Evolutionary conservation across 2,113 vertebrate genomes (phyloP).

Genomic region (Ondatra zibethicus): DNA sequence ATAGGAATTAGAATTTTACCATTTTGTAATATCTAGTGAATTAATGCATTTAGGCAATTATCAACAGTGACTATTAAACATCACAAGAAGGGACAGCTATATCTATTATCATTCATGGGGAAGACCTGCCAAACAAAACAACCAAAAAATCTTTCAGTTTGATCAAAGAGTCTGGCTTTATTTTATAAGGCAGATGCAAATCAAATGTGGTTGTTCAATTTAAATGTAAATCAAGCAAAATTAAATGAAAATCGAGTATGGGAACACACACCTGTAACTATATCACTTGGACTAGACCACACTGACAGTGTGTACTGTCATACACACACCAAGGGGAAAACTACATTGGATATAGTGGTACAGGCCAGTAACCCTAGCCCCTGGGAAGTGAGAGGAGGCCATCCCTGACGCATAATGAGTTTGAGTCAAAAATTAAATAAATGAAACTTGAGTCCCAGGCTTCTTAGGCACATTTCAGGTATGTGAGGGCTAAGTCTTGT

Average conservation of each 20-base stretch:
- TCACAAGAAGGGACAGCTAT: constrained; percentile 34
- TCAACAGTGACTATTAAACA: not conserved
- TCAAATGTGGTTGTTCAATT: constrained; percentile 3
- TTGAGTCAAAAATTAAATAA: constrained; percentile 32
- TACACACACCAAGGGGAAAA: not conserved
- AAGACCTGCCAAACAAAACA: constrained; percentile 32
- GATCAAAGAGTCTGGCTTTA: not conserved
- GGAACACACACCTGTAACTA: not conserved
- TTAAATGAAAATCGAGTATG: not conserved
- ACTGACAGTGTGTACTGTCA: not conserved
- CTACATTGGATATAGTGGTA: not conserved
- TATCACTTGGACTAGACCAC: not conserved
- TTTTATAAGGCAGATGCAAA: not conserved
- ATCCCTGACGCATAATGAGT: not conserved
- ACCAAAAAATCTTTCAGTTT: constrained; percentile 24
- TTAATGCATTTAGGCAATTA: constrained; percentile 18
- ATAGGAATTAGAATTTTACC: not conserved
- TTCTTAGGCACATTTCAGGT: constrained; percentile 38
- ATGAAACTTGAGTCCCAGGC: constrained; percentile 5
- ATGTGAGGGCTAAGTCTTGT: not conserved
- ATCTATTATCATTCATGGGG: not conserved
- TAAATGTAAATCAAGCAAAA: not conserved
- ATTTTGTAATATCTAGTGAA: not conserved
- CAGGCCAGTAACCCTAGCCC: not conserved
- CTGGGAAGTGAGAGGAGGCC: not conserved